Percentiles rank a stretch among this genome's conserved stretches.
These are phyloP conservation scores for Girardia tigrina DNA, from an alignment of 2,888 invertebrate species.

Conservation along the genomic window DNA sequence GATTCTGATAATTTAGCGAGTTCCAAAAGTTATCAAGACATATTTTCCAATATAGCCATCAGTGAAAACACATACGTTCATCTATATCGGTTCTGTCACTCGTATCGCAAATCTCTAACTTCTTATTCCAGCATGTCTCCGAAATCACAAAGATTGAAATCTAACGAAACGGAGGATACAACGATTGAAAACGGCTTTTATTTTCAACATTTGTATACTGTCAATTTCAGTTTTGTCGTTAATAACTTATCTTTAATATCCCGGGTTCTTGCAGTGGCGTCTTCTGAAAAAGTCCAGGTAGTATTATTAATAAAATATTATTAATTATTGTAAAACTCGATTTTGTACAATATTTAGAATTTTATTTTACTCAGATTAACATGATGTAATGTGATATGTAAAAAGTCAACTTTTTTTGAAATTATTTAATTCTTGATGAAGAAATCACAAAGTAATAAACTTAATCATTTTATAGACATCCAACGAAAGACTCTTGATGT, in stretches of 20 bases:
- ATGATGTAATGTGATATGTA: too few species aligned
- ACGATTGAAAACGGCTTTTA: neutral
- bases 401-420: too few species aligned
- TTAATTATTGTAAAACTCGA: too few species aligned
- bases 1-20: neutral
- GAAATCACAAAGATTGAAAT: neutral
- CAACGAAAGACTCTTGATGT: too few species aligned
- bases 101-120: neutral
- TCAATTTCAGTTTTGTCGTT: conserved; percentile 28
- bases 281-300: neutral
- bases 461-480: too few species aligned
- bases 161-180: neutral
- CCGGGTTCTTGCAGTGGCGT: neutral
- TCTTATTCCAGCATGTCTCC: neutral
- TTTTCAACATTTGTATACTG: conserved; percentile 30
- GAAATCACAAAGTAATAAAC: too few species aligned
- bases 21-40: neutral
- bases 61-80: conserved; percentile 7
- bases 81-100: neutral
- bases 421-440: too few species aligned
- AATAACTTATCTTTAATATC: neutral
- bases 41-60: neutral
- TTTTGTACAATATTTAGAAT: too few species aligned
- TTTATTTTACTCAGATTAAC: too few species aligned
- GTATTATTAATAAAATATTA: too few species aligned